Evolutionary conservation across 2,888 invertebrate genomes (phyloP).

Genomic region (Halictus ligatus): DNA sequence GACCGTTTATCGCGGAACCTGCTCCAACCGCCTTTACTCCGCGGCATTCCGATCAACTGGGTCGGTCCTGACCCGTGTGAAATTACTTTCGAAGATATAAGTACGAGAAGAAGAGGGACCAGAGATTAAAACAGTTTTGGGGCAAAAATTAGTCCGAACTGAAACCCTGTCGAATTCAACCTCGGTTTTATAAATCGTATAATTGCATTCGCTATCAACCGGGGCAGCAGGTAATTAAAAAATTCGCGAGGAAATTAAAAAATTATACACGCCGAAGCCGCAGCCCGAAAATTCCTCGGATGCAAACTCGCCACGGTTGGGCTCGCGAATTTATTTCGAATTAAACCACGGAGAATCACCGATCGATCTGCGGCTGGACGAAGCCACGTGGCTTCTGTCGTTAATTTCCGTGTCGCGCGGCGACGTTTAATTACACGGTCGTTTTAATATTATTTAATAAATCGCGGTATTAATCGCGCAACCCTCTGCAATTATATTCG

Average conservation of each 20-base stretch:
- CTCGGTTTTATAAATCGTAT: neutral
- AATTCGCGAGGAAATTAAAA: neutral
- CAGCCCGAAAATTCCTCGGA: neutral
- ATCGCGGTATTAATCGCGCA: neutral
- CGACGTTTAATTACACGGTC: neutral
- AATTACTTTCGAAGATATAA: too few species aligned
- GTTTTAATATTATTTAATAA: slow-evolving; percentile 1
- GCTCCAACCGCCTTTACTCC: too few species aligned
- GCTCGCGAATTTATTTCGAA: neutral
- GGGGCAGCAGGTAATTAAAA: neutral
- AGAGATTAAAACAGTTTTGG: too few species aligned
- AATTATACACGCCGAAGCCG: neutral
- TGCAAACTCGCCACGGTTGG: neutral
- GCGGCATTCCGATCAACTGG: too few species aligned
- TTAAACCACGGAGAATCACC: neutral
- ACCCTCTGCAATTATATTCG: neutral
- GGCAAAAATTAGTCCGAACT: too few species aligned
- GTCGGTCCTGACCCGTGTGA: too few species aligned
- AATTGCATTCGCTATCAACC: neutral
- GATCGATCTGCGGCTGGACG: neutral
- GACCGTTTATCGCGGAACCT: neutral
- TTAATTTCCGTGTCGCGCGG: neutral
- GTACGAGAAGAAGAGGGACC: too few species aligned
- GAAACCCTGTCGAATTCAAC: too few species aligned
- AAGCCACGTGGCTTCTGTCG: neutral